A percentile compares a stretch with the other conserved stretches of the same genome.
These are phyloP conservation scores for Drosophila mimica DNA, from an alignment of 2,888 invertebrate species.

Conservation along the genomic window DNA sequence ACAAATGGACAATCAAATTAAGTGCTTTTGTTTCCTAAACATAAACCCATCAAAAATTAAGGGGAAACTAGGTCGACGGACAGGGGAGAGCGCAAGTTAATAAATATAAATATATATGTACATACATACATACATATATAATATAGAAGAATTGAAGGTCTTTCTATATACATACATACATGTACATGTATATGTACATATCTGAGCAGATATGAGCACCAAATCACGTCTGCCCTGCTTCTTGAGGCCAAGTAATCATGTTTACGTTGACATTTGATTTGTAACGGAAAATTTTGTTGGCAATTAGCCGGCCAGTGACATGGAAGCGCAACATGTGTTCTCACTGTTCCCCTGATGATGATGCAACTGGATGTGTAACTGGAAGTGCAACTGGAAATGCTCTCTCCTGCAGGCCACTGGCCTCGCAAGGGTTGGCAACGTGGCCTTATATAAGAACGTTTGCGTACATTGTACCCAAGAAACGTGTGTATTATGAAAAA, in stretches of 20 bases:
- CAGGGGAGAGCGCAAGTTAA: conserved; percentile 11
- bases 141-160: not conserved
- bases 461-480: conserved; percentile 1
- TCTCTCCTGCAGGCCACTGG: conserved; percentile 3
- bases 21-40: conserved; percentile 38
- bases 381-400: conserved; percentile 18
- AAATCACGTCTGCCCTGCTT: conserved; percentile 32
- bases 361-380: conserved; percentile 25
- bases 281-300: conserved; percentile 59
- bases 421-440: conserved; percentile 25
- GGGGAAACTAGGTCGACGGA: conserved; percentile 50
- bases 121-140: not conserved
- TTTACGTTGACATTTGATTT: conserved; percentile 32
- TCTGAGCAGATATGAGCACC: conserved; percentile 3
- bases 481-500: conserved; percentile 54
- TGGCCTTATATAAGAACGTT: conserved; percentile 23
- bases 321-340: conserved; percentile 51
- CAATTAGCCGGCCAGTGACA: conserved; percentile 48
- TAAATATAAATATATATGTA: not conserved
- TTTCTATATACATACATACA: not conserved
- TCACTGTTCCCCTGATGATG: conserved; percentile 17
- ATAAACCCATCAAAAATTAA: conserved; percentile 7
- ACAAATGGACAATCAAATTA: conserved; percentile 23
- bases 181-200: not conserved
- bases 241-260: conserved; percentile 19